A percentile compares a stretch with the other conserved stretches of the same genome.
These are phyloP conservation scores for Lacerta viridis DNA, from an alignment of 2,797 vertebrate genomes.

Conservation along the genomic window DNA sequence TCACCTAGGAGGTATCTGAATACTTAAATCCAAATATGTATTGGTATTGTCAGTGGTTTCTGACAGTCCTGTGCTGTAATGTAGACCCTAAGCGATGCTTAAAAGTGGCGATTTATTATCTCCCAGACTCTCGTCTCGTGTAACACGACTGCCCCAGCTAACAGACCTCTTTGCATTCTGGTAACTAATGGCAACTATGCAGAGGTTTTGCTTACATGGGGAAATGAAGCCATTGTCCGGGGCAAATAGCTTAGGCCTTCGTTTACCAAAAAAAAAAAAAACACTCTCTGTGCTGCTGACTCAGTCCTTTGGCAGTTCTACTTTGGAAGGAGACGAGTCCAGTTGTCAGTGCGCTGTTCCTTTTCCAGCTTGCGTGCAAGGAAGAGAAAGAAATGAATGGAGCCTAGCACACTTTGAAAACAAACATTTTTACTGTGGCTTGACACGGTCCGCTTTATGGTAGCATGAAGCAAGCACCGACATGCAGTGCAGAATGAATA, in stretches of 20 bases:
- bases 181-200: constrained; percentile 58
- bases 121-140: constrained; percentile 49
- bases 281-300: constrained; percentile 24
- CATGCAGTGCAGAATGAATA: background rate
- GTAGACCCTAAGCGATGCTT: background rate
- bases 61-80: background rate
- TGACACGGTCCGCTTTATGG: background rate
- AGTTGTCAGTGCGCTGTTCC: background rate
- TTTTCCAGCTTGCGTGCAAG: constrained; percentile 1
- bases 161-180: constrained; percentile 50
- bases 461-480: background rate
- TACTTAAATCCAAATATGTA: background rate
- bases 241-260: constrained; percentile 34
- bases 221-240: constrained; percentile 56
- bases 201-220: constrained; percentile 45
- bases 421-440: background rate
- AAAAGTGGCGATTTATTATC: constrained; percentile 47
- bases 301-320: background rate
- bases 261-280: constrained; percentile 32
- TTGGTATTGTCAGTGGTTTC: background rate
- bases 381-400: constrained; percentile 9
- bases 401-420: background rate
- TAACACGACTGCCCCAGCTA: constrained; percentile 54
- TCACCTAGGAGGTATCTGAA: background rate
- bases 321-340: background rate